Evolutionary conservation across 2,888 invertebrate species (phyloP).

Genomic region (Gastrophysa polygoni): DNA sequence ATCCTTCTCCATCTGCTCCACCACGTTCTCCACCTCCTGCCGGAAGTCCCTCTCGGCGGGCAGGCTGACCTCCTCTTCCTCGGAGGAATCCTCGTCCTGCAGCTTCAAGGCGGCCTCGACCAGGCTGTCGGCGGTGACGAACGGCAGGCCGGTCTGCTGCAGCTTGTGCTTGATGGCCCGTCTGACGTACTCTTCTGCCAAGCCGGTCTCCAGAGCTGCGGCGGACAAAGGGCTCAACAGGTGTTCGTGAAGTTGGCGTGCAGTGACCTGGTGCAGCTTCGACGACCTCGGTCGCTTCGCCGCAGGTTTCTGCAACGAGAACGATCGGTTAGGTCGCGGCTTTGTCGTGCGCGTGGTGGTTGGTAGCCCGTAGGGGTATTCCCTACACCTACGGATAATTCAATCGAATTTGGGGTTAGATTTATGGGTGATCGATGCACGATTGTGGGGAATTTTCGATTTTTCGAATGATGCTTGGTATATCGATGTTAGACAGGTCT

Average conservation of each 20-base stretch:
- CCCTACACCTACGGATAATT: no score
- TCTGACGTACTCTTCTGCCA: conserved; percentile 65
- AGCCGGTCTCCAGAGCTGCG: conserved; percentile 66
- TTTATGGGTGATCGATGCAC: no score
- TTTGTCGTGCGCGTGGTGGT: no score
- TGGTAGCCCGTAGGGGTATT: no score
- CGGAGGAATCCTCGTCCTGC: conserved; percentile 65
- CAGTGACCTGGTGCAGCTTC: conserved; percentile 45
- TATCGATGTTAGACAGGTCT: no score
- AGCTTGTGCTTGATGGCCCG: conserved; percentile 64
- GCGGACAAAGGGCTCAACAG: conserved; percentile 59
- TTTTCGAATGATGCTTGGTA: no score
- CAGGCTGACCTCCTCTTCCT: conserved; percentile 13
- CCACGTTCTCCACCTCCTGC: conserved; percentile 5
- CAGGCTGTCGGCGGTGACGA: conserved; percentile 71
- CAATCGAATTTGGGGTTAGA: no score
- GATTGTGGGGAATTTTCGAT: no score
- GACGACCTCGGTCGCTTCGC: conserved; percentile 32
- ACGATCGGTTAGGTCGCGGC: no score
- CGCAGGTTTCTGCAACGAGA: conserved; percentile 26
- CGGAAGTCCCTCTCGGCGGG: neutral
- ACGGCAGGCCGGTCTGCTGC: conserved; percentile 66
- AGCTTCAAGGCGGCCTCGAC: conserved; percentile 75
- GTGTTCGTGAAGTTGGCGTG: conserved; percentile 56
- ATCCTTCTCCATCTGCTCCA: neutral